A percentile compares a stretch with the other conserved stretches of the same genome.
Conservation (phyloP, 2,888 invertebrate genomes). For the Ecliptopera silaceata region DNA sequence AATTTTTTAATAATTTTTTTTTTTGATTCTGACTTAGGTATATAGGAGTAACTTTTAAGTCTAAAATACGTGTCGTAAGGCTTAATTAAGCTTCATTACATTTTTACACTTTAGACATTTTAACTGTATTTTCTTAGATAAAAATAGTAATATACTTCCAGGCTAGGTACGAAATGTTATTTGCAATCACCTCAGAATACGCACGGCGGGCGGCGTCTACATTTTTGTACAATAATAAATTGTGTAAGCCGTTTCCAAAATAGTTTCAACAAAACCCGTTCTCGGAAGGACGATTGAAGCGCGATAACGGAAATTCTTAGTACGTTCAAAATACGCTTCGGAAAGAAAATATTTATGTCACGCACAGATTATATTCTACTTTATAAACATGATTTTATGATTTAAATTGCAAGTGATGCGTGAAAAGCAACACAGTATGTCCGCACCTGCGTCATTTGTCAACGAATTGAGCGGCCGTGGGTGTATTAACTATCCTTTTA, state of each 20-base stretch:
- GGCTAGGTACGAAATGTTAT: too few species aligned
- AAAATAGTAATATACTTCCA: too few species aligned
- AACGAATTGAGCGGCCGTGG: slow-evolving; percentile 13
- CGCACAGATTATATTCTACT: slow-evolving; percentile 2
- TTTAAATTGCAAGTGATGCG: slow-evolving; percentile 2
- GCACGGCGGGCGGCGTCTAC: too few species aligned
- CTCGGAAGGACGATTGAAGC: slow-evolving; percentile 16
- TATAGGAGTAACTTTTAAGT: too few species aligned
- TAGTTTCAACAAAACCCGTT: slow-evolving; percentile 14
- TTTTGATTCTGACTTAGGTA: too few species aligned
- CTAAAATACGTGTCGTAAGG: too few species aligned
- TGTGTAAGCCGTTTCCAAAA: neutral
- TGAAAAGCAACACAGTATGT: slow-evolving; percentile 7
- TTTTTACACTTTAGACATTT: too few species aligned
- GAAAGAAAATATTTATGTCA: slow-evolving; percentile 13
- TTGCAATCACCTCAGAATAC: too few species aligned
- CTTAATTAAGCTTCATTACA: too few species aligned
- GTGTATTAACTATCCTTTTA: slow-evolving; percentile 27
- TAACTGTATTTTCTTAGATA: too few species aligned
- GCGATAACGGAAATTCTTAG: slow-evolving; percentile 18
- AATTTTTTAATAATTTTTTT: too few species aligned
- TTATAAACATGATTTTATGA: neutral
- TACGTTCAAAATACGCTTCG: slow-evolving; percentile 22
- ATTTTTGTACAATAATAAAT: neutral
- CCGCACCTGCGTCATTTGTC: slow-evolving; percentile 30